Conservation (phyloP, 1,140 invertebrate species). For the Maniola jurtina region DNA sequence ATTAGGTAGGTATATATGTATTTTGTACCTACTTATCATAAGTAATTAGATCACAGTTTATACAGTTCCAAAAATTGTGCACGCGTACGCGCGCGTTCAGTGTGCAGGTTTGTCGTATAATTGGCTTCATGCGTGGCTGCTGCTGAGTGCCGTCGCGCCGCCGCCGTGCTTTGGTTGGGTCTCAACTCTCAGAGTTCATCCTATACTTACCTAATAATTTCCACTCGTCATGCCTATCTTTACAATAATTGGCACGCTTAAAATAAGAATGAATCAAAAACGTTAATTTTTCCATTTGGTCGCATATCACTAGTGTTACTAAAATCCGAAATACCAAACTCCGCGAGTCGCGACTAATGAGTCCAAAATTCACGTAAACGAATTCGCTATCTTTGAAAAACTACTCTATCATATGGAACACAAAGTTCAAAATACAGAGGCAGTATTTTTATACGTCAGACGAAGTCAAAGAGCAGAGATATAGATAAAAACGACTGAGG, state of each 20-base stretch:
- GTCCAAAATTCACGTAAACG: slow-evolving; percentile 59
- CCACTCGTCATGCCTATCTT: neutral
- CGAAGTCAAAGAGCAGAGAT: slow-evolving; percentile 73
- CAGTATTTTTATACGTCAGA: slow-evolving; percentile 49
- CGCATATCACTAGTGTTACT: slow-evolving; percentile 55
- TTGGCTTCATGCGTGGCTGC: no score
- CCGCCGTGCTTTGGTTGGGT: neutral
- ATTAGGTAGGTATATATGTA: no score
- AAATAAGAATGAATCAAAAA: slow-evolving; percentile 1
- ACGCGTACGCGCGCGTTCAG: no score
- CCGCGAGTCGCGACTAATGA: slow-evolving; percentile 53
- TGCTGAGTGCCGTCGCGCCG: no score
- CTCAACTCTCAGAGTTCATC: neutral
- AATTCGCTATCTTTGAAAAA: slow-evolving; percentile 31
- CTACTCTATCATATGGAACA: slow-evolving; percentile 35
- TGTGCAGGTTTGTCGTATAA: no score
- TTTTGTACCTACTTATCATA: no score
- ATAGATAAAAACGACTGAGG: slow-evolving; percentile 68
- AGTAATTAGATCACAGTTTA: no score
- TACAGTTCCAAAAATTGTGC: no score
- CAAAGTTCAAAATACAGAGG: slow-evolving; percentile 44
- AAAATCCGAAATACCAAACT: slow-evolving; percentile 67
- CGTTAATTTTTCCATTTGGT: slow-evolving; percentile 42
- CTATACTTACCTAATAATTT: neutral
- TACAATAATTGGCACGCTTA: neutral